Evolutionary conservation across 2,888 invertebrate species (phyloP).

Genomic region (Hirudinaria manillensis): DNA sequence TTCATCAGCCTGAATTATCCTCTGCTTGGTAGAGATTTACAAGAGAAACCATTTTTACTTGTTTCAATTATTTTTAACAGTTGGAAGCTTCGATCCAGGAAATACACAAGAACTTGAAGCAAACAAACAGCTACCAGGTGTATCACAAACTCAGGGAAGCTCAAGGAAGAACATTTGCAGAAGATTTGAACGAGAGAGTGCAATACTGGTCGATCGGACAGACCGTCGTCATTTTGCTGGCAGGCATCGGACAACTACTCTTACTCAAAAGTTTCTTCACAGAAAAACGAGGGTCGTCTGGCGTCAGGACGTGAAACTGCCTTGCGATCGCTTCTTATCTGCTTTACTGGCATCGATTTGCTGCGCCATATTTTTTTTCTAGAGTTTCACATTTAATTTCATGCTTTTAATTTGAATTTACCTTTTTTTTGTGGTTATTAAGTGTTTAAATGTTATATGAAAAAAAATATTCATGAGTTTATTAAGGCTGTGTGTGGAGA

Average conservation of each 20-base stretch:
- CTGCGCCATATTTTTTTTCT: no score
- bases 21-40: not conserved
- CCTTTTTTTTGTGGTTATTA: no score
- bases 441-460: no score
- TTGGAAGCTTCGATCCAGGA: conserved; percentile 85
- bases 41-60: not conserved
- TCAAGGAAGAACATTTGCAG: conserved; percentile 87
- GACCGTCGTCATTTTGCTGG: conserved; percentile 73
- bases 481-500: no score
- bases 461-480: no score
- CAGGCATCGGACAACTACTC: conserved; percentile 81
- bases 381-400: no score
- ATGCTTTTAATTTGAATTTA: no score
- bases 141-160: conserved; percentile 91
- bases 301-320: conserved; percentile 10
- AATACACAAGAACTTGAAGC: conserved; percentile 80
- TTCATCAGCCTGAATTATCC: not conserved
- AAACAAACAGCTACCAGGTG: conserved; percentile 88
- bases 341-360: no score
- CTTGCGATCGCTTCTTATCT: conserved; percentile 6
- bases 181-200: conserved; percentile 89
- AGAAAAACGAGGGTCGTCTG: conserved; percentile 57
- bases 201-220: conserved; percentile 78
- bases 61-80: conserved; percentile 58
- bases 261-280: conserved; percentile 85